phyloP scores from a whole-genome alignment of 2,113 vertebrate genomes.

The Colinus virginianus region DNA sequence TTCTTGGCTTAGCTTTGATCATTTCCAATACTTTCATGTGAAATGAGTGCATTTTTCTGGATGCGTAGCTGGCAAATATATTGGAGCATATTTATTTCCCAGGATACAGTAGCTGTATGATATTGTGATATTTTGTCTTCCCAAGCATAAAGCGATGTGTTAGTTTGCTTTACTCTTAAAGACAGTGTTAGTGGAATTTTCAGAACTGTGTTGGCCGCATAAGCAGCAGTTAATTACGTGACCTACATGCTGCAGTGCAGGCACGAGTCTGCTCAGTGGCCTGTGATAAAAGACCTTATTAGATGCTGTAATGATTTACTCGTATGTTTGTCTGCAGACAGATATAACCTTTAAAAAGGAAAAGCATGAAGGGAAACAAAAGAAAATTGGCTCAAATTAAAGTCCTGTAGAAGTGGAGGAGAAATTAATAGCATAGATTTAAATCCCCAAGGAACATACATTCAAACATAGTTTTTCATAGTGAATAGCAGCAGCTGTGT shows the following conservation, averaged over 20 bases:
- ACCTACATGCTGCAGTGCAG: constrained; percentile 48
- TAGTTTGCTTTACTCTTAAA: neutral
- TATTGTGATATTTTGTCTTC: neutral
- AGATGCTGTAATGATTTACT: constrained; percentile 48
- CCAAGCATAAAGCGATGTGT: neutral
- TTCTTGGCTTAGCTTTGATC: neutral
- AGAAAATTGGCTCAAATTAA: neutral
- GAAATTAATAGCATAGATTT: neutral
- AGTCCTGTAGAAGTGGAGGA: neutral
- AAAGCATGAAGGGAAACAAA: neutral
- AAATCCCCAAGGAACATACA: neutral
- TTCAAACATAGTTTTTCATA: neutral
- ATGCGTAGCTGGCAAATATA: neutral
- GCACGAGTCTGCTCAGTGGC: constrained; percentile 43
- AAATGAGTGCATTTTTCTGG: neutral
- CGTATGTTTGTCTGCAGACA: neutral
- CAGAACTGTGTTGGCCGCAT: neutral
- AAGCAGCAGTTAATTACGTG: constrained; percentile 55
- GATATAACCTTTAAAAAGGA: constrained; percentile 8
- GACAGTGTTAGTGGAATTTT: neutral
- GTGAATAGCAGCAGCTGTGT: neutral
- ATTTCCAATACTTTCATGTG: neutral
- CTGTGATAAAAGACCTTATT: constrained; percentile 57
- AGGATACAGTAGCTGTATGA: neutral
- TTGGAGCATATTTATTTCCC: neutral